Base-by-base conservation (phyloP, 2,888 invertebrate genomes). In the Platypus cylindrus region DNA sequence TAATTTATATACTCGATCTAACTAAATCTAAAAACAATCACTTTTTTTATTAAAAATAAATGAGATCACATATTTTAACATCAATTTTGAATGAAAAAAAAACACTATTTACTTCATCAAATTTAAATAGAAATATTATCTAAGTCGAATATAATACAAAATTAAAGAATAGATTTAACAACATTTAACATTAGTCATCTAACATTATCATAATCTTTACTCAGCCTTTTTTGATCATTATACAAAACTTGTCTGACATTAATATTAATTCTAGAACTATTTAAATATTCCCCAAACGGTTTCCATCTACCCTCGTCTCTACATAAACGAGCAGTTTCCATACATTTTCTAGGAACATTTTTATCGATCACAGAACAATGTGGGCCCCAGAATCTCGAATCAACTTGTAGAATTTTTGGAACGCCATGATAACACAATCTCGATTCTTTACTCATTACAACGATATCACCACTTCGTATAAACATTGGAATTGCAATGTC, bases 381-480 rank as follows among this genome's bases (percentile, higher is more conserved):
- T 8, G 29, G 16, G 7, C 34, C 30, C 44, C 44, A 44, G 11
- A 27, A 23, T 12, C 38, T 38, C 16, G 20, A 38, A 37, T 52
- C 40, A 1, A 71, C 57, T 32, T 68, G 61, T 45, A 87, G 53
- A 50, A 98, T 82, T 61, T 77, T 79, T 2, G 97, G 97, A 1
- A 98, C 82, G 3, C 89, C 95, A 62, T 98, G 98, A 60, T 90
- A 95, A 46, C 81, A 80, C 2, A 89, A 65, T 34, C 97, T 70
- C 2, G 89, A 79, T 47, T 73, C 69, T 40, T 78, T 78, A 2
- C 84, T 79, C 97, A 98, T 95, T 0, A 97, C 63, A 18, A 91
- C 63, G 34, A 95, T 69, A 62, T 98, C 97, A 1, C 97, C 97
- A 62, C 87, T 89, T 37, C 75, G 68, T 2, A 98, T 63, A 49